Conservation (phyloP, 2,113 vertebrate genomes). For the Equus przewalskii region DNA sequence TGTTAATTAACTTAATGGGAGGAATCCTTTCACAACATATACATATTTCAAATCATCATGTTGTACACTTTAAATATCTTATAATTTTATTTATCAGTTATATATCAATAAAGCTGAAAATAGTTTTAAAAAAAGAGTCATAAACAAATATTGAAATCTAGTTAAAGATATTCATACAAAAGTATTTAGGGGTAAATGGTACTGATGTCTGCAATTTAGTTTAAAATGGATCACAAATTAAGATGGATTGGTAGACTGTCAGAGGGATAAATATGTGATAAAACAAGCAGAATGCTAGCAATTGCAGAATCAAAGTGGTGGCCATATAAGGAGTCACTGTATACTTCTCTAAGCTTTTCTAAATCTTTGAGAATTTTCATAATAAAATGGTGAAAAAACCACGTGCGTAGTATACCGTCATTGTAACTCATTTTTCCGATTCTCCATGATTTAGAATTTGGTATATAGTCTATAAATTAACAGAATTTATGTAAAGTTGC, state of each 20-base stretch:
- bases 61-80: background rate
- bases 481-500: background rate
- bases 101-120: background rate
- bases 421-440: background rate
- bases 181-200: background rate
- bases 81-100: background rate
- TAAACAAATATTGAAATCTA: background rate
- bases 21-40: background rate
- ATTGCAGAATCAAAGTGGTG: background rate
- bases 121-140: background rate
- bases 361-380: background rate
- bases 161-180: background rate
- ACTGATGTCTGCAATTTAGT: background rate
- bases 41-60: background rate
- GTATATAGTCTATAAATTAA: background rate
- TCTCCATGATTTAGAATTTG: background rate
- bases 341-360: background rate
- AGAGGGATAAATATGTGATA: background rate
- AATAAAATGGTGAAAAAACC: slow-evolving; percentile 18
- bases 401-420: background rate
- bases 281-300: background rate
- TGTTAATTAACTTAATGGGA: background rate
- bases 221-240: slow-evolving; percentile 14
- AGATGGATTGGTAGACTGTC: background rate
- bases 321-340: background rate